Base-by-base conservation (phyloP, 2,113 vertebrate genomes). In the Cryptomyrus ogoouensis region DNA sequence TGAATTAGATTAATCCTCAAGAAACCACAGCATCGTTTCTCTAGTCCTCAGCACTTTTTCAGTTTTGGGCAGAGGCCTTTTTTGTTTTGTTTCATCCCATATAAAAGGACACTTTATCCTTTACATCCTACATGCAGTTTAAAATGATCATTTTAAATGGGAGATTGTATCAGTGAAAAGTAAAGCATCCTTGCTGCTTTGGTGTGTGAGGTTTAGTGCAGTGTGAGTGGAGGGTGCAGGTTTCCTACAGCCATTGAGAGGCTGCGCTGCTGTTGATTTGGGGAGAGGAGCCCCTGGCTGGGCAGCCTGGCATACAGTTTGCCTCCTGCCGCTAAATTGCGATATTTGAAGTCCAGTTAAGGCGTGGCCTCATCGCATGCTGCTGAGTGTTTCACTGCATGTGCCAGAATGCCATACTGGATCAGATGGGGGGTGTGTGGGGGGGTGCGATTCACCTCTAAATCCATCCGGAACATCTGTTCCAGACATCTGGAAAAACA, bases 1-100 rank as follows among this genome's bases (percentile, higher is more conserved):
- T 93, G 74, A 91, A 91, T 92, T 92, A 92, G 90, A 89, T 89
- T 93, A 93, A 93, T 93, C 90, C 92, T 70, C 85, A 90, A 46
- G 87, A 88, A 92, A 92, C 90, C 88, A 90, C 91, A 80, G 42
- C 93, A 92, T 92, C 92, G 92, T 91, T 92, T 92, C 90, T 91
- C 89, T 90, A 90, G 88, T 93, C 92, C 92, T 77, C 52, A 83
- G 86, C 88, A 56, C 91, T 90, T 90, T 91, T 52, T 86, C 91
- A 87, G 86, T 87, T 88, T 24, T 44, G 70, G 74, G 89, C 83
- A 88, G 62, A 21, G 39, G 19, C 17, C 42, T 19, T 10, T 42
- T 84, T 44, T 44, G 83, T 8, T 84, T 46, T 84, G 83, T 84
- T 84, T 84, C 21, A 84, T 84, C 44, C 9, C 19, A 1, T 84